Evolutionary conservation across 2,113 vertebrate species (phyloP).

Genomic region (Carollia perspicillata): DNA sequence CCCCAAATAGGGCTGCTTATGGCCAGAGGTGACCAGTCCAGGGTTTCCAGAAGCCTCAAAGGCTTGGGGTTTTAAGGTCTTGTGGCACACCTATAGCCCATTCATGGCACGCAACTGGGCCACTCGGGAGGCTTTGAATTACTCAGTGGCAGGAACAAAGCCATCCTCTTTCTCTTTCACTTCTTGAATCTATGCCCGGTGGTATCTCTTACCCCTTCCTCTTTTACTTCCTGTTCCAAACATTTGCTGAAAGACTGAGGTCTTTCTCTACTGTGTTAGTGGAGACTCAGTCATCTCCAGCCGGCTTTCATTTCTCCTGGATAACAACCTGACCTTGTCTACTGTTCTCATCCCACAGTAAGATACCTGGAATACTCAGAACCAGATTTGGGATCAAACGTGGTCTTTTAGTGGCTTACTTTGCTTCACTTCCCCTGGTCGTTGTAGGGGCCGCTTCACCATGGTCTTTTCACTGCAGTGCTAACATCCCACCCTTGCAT

Average conservation of each 20-base stretch:
- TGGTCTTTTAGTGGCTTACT: neutral
- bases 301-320: neutral
- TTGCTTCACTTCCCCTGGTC: neutral
- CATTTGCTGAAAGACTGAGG: neutral
- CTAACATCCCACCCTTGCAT: neutral
- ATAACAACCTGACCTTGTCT: neutral
- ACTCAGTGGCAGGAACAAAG: neutral
- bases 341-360: neutral
- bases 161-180: conserved; percentile 11
- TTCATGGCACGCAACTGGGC: neutral
- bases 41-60: neutral
- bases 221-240: neutral
- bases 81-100: neutral
- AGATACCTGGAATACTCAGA: neutral
- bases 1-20: neutral
- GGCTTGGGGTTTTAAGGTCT: neutral
- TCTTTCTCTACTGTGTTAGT: neutral
- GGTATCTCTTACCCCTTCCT: neutral
- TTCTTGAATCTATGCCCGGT: neutral
- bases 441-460: neutral
- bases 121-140: neutral
- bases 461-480: neutral
- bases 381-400: neutral
- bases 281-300: neutral
- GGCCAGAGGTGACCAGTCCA: neutral